Evolutionary conservation across 92 coral and sea anemone species (phyloP), one percentile per base, ranked within the genome.

Genomic region (Blastomussa wellsi): DNA sequence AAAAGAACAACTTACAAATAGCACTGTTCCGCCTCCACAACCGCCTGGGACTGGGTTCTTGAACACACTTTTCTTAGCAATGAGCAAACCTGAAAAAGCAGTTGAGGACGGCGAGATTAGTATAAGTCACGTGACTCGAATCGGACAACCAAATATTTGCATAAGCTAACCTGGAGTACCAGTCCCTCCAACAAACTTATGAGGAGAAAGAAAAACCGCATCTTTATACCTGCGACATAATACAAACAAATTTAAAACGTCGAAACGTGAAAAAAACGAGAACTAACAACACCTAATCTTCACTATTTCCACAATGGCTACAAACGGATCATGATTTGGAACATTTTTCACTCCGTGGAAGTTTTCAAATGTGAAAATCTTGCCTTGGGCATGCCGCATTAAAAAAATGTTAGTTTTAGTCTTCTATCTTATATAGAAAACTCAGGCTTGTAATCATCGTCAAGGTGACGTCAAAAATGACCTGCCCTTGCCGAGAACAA

Each of bases 111-210:
- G 32, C 32, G 17, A 13, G 35, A 9, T 35, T 2, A 57, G 37
- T 4, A 24, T 14, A 48, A 64, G 41, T 17, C 35, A 65, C 17
- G 14, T n/a, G 33, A 11, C 35, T 33, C 6, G 15, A 20, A 36
- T 51, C 9, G 53, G 26, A 12, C 53, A 19, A 78, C 28, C 31
- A 53, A 8, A n/a, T 67, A 31, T 3, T 22, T 5, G 15, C 33
- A 5, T 29, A 32, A 35, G 32, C 85, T 49, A 16, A 90, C 96
- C 96, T 44, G 96, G 94, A 10, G 96, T 93, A 15, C 96, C 96
- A 0, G 96, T 93, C 2, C 96, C 96, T 28, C 96, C 96, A 35
- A 90, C 94, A 64, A 93, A 93, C 79, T 93, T 93, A 81, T 93
- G 96, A 37, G 96, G 96, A 39, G 96, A 93, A 73, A 93, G 85